These are phyloP conservation scores for Grallaria varia DNA, from an alignment of 2,113 vertebrate species.

Conservation along the genomic window DNA sequence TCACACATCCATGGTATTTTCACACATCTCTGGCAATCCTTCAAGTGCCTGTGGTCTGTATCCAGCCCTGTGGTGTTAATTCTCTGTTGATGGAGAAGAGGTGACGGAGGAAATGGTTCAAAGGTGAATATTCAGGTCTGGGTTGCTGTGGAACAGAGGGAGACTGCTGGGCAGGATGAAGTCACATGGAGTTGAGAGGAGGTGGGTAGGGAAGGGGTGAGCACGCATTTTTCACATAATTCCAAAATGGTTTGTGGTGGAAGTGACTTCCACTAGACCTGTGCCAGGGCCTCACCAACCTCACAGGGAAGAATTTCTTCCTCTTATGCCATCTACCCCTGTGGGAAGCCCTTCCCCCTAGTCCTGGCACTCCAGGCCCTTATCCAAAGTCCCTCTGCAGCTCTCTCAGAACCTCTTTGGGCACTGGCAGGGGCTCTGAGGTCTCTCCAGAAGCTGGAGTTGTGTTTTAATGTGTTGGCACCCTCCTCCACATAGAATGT, in stretches of 20 bases:
- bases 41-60: not conserved
- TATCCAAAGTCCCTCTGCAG: not conserved
- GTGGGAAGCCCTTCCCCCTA: not conserved
- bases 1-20: not conserved
- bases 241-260: not conserved
- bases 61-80: not conserved
- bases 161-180: not conserved
- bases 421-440: not conserved
- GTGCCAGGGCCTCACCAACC: accelerated
- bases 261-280: not conserved
- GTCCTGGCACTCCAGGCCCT: not conserved
- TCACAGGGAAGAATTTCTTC: accelerated
- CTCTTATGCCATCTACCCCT: accelerated
- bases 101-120: not conserved
- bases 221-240: not conserved
- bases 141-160: not conserved
- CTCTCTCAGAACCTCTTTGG: not conserved
- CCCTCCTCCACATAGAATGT: not conserved
- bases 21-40: not conserved
- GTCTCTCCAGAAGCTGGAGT: not conserved
- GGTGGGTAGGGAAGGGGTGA: not conserved
- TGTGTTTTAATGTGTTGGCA: not conserved
- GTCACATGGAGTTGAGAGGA: not conserved
- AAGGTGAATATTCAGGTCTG: not conserved
- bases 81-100: not conserved